phyloP scores from a whole-genome alignment of 2,797 vertebrate species.

The Lepus oiostolus region DNA sequence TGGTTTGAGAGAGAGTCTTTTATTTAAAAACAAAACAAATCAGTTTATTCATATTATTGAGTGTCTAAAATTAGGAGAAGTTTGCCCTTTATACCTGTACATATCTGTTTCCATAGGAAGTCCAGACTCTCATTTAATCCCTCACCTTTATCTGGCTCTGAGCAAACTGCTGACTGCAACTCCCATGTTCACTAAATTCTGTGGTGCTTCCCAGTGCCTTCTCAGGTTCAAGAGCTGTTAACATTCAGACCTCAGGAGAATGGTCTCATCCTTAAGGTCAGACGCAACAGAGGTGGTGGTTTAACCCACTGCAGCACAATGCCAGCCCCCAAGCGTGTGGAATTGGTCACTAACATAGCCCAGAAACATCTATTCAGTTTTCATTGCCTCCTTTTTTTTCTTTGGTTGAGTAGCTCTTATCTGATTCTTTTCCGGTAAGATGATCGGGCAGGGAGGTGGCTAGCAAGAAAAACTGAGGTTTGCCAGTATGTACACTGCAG shows the following conservation, averaged over 20 bases:
- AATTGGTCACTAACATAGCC: not conserved
- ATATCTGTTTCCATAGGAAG: not conserved
- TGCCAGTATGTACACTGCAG: too few species aligned
- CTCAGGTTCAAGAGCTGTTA: not conserved
- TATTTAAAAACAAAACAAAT: conserved; percentile 3
- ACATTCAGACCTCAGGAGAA: not conserved
- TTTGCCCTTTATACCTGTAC: not conserved
- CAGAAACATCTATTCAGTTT: not conserved
- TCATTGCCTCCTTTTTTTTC: not conserved
- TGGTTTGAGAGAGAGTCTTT: not conserved
- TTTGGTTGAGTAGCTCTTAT: not conserved
- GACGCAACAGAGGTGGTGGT: not conserved
- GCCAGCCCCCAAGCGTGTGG: not conserved
- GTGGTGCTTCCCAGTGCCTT: not conserved
- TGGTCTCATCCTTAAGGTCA: not conserved
- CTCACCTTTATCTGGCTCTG: not conserved
- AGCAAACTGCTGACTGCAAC: not conserved
- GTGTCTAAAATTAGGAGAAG: not conserved
- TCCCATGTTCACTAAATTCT: not conserved
- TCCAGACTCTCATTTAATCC: too few species aligned
- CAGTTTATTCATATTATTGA: not conserved
- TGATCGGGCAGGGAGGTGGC: too few species aligned
- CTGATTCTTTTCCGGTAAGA: not conserved
- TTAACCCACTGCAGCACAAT: too few species aligned
- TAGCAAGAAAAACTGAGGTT: too few species aligned